phyloP scores from a whole-genome alignment of 2,888 invertebrate genomes.

The Oligia strigilis region DNA sequence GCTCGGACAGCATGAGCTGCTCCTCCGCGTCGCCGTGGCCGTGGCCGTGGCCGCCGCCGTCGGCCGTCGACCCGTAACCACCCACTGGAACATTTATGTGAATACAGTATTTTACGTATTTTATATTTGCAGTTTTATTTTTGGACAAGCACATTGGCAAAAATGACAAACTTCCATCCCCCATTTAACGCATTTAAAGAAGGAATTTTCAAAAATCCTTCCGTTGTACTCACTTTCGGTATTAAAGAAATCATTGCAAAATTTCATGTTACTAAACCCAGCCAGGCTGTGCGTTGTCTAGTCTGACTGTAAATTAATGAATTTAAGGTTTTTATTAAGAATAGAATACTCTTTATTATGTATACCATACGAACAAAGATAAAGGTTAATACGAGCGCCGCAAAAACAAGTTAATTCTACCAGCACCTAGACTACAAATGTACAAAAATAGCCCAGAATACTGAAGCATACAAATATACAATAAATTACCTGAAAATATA shows the following conservation, averaged over 20 bases:
- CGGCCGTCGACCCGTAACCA: conserved; percentile 86
- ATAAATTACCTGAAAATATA: too few species aligned
- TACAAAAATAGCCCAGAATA: too few species aligned
- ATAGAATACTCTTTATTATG: too few species aligned
- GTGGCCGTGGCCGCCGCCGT: conserved; percentile 71
- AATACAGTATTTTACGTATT: not conserved
- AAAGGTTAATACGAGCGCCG: too few species aligned
- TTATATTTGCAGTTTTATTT: not conserved
- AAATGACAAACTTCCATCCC: too few species aligned
- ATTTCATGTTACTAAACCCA: not conserved
- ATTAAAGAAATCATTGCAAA: not conserved
- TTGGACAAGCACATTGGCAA: not conserved
- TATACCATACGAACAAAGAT: too few species aligned
- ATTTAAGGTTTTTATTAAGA: not conserved
- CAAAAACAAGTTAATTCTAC: too few species aligned
- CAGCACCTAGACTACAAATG: too few species aligned
- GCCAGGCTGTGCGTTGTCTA: not conserved
- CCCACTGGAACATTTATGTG: conserved; percentile 86
- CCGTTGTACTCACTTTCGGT: not conserved
- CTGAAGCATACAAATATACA: too few species aligned
- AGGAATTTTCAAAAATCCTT: not conserved
- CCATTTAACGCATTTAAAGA: too few species aligned
- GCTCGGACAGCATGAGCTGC: conserved; percentile 94
- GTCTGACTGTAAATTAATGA: not conserved
- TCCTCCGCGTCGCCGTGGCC: conserved; percentile 79